Conservation (phyloP, 1,140 invertebrate genomes). For the Brachionus manjavacas region DNA sequence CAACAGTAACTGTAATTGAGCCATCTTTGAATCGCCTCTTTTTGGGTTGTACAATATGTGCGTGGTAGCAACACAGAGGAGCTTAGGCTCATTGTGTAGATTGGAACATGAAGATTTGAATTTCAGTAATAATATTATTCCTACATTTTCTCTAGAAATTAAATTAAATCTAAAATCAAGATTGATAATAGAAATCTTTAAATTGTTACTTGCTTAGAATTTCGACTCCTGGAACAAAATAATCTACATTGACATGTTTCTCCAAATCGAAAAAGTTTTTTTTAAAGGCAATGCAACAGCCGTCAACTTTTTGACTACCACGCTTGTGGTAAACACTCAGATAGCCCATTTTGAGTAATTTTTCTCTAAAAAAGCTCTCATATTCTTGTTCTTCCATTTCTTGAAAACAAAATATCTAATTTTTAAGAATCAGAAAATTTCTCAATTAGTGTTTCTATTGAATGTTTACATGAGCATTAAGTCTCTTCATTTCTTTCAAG, state of each 20-base stretch:
- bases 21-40: constrained; percentile 77
- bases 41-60: constrained; percentile 88
- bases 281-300: constrained; percentile 21
- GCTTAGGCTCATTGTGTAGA: not conserved
- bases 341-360: not conserved
- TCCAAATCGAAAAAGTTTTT: not conserved
- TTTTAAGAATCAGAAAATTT: not conserved
- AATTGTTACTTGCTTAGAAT: not conserved
- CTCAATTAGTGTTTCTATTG: too few relatives aligned
- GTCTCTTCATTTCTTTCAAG: constrained; percentile 66
- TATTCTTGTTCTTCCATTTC: constrained; percentile 32
- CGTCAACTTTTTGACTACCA: not conserved
- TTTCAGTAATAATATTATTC: not conserved
- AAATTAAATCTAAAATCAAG: not conserved
- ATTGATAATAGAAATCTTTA: not conserved
- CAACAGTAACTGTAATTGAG: constrained; percentile 71
- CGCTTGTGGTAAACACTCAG: not conserved
- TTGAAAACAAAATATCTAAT: constrained; percentile 40
- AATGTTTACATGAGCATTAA: constrained; percentile 69
- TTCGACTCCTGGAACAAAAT: not conserved
- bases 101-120: not conserved
- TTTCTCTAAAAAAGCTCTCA: not conserved
- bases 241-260: not conserved
- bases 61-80: constrained; percentile 71
- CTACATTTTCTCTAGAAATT: constrained; percentile 33